These are phyloP conservation scores for Podiceps cristatus DNA, from an alignment of 2,113 vertebrate species.

Conservation along the genomic window DNA sequence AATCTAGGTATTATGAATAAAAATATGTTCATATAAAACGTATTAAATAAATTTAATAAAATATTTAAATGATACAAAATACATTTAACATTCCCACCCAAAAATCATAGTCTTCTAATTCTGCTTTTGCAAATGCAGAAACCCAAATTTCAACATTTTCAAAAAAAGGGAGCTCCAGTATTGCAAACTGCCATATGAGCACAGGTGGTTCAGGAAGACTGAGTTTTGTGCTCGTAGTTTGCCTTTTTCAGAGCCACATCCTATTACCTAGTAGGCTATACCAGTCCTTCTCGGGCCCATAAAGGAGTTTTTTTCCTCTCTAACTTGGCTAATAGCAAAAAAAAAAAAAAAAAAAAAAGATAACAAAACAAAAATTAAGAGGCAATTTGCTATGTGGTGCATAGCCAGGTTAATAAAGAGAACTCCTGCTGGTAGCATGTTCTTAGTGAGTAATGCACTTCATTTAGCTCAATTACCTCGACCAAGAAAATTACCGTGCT, in stretches of 20 bases:
- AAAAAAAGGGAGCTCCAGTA: not conserved
- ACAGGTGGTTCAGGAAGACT: not conserved
- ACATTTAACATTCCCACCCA: not conserved
- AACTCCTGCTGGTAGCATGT: slow-evolving; percentile 43
- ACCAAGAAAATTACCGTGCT: slow-evolving; percentile 23
- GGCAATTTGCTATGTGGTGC: slow-evolving; percentile 37
- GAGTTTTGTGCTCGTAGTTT: not conserved
- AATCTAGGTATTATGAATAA: not conserved
- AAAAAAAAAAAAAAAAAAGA: not conserved
- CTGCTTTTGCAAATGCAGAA: not conserved
- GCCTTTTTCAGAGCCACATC: not conserved
- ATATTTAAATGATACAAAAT: not conserved
- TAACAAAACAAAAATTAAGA: slow-evolving; percentile 47
- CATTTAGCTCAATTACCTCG: slow-evolving; percentile 40
- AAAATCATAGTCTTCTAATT: not conserved
- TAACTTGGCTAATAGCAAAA: slow-evolving; percentile 19
- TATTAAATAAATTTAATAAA: not conserved
- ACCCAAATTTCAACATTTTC: not conserved
- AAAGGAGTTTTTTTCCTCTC: not conserved
- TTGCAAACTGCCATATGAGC: not conserved
- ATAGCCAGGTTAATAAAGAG: slow-evolving; percentile 42
- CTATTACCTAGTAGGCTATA: not conserved
- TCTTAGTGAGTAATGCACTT: slow-evolving; percentile 53
- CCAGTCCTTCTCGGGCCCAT: not conserved
- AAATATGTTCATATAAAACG: not conserved